These are phyloP conservation scores for Neotoxoptera formosana DNA, from an alignment of 1,140 invertebrate species.

Conservation along the genomic window DNA sequence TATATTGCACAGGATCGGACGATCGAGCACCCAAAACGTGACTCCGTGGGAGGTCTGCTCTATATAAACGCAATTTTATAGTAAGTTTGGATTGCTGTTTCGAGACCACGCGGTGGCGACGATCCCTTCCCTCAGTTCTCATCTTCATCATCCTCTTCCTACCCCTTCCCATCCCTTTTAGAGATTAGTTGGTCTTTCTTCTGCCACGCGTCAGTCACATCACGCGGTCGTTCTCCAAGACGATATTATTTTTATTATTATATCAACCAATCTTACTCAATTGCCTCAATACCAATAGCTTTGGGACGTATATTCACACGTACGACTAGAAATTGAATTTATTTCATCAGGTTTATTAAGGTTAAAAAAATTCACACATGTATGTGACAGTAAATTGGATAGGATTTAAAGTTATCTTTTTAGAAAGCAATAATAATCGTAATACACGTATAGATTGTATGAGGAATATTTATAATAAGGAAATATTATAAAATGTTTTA, in stretches of 20 bases:
- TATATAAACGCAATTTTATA: neutral
- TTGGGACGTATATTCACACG: neutral
- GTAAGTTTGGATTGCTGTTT: neutral
- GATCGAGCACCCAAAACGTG: neutral
- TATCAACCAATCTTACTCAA: neutral
- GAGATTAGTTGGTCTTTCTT: neutral
- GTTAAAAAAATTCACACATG: neutral
- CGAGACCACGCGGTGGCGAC: neutral
- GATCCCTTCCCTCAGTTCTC: neutral
- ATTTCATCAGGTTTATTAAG: neutral
- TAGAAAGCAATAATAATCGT: neutral
- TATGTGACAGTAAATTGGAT: neutral
- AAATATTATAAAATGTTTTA: neutral
- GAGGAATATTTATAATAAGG: too few species aligned
- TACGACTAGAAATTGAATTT: neutral
- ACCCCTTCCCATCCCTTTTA: neutral
- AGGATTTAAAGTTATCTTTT: neutral
- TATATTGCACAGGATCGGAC: neutral
- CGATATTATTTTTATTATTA: slow-evolving; percentile 1
- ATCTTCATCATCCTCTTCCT: neutral
- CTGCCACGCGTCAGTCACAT: neutral
- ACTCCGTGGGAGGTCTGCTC: neutral
- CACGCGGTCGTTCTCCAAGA: neutral
- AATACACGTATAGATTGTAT: too few species aligned
- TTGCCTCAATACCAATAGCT: neutral